These are phyloP conservation scores for Pseudoatta argentina DNA, from an alignment of 1,140 invertebrate species.

Conservation along the genomic window DNA sequence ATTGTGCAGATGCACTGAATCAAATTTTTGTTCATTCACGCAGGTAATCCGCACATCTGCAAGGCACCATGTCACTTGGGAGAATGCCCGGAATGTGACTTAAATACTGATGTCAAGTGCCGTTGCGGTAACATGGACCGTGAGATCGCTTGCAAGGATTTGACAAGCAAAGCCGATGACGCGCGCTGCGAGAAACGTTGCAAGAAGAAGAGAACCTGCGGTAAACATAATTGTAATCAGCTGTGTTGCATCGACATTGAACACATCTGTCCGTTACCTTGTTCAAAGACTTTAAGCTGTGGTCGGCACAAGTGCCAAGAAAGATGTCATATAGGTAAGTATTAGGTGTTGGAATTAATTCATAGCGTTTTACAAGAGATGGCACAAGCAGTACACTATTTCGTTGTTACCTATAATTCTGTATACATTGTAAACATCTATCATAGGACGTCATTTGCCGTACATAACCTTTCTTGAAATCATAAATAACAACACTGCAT, in stretches of 20 bases:
- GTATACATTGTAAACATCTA: no score
- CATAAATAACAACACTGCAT: no score
- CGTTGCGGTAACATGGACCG: slow-evolving; percentile 96
- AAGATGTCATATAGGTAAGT: slow-evolving; percentile 93
- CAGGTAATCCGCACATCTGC: slow-evolving; percentile 91
- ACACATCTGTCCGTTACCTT: slow-evolving; percentile 94
- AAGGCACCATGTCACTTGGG: slow-evolving; percentile 92
- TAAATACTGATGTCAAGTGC: slow-evolving; percentile 93
- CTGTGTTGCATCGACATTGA: slow-evolving; percentile 94
- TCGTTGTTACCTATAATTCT: no score
- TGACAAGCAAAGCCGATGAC: slow-evolving; percentile 90
- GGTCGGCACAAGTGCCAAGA: slow-evolving; percentile 95
- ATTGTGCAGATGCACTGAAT: background rate
- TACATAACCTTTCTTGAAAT: no score
- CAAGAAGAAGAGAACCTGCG: slow-evolving; percentile 92
- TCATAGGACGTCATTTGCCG: no score
- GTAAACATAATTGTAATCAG: slow-evolving; percentile 95
- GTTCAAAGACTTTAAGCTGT: slow-evolving; percentile 93
- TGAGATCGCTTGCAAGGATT: slow-evolving; percentile 92
- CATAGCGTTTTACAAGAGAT: no score
- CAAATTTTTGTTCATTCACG: slow-evolving; percentile 44
- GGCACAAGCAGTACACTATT: no score
- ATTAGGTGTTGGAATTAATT: no score
- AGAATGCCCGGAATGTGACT: slow-evolving; percentile 93
- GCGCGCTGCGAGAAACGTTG: slow-evolving; percentile 96